A percentile compares a stretch with the other conserved stretches of the same genome.
phyloP scores from a whole-genome alignment of 2,888 invertebrate genomes.

The Mantis religiosa region DNA sequence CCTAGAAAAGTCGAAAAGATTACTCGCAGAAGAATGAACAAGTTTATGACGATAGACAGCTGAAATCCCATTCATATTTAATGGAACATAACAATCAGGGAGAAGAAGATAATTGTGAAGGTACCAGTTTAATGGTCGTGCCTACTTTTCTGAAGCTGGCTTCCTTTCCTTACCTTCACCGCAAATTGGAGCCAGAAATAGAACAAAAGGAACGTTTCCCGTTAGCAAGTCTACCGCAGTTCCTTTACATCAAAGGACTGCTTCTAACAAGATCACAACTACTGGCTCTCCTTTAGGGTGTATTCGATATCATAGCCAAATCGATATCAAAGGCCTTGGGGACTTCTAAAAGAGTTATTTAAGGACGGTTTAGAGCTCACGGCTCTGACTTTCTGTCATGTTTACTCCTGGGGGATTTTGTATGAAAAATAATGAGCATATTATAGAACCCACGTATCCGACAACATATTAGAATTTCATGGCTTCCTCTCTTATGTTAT shows the following conservation, averaged over 20 bases:
- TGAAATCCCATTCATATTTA: no score
- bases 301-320: background rate
- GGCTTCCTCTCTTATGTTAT: no score
- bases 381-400: background rate
- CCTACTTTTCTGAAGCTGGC: background rate
- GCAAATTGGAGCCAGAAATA: background rate
- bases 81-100: background rate
- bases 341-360: no score
- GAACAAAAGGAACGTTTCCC: background rate
- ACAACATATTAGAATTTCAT: no score
- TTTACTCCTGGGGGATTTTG: no score
- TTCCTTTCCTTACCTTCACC: background rate
- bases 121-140: background rate
- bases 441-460: no score
- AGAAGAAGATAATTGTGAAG: background rate
- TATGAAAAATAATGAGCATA: no score
- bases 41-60: no score
- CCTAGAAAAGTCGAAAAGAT: no score
- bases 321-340: background rate
- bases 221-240: background rate
- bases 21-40: no score
- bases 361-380: background rate
- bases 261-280: background rate
- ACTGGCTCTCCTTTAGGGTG: background rate
- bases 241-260: background rate